Percentiles rank a stretch among this genome's conserved stretches.
Conservation (phyloP, 2,888 invertebrate species). For the Drosophila aldrichi region DNA sequence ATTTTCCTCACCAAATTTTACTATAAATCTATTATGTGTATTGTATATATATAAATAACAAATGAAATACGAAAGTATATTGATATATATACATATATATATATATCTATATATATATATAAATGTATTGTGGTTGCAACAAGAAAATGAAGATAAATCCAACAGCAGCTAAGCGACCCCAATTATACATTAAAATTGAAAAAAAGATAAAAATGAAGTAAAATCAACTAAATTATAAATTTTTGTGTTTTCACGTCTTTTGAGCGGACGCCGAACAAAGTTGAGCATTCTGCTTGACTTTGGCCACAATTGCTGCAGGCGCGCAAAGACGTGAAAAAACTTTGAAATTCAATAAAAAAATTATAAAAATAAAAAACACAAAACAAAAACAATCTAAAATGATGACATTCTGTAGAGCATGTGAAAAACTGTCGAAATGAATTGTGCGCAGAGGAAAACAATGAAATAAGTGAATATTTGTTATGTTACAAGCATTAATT, state of each 20-base stretch:
- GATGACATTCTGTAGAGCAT: constrained; percentile 40
- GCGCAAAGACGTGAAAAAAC: constrained; percentile 32
- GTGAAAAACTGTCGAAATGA: constrained; percentile 52
- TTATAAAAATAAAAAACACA: constrained; percentile 9
- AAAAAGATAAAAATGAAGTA: constrained; percentile 35
- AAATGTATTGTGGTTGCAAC: constrained; percentile 45
- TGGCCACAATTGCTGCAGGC: constrained; percentile 18
- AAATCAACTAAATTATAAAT: constrained; percentile 46
- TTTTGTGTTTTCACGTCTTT: constrained; percentile 66
- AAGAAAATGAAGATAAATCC: constrained; percentile 31
- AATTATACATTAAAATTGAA: constrained; percentile 39
- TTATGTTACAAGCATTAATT: constrained; percentile 83
- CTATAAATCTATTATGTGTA: constrained; percentile 80
- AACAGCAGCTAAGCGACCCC: constrained; percentile 43
- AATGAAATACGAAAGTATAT: constrained; percentile 60
- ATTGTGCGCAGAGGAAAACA: constrained; percentile 59
- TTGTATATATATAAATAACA: constrained; percentile 67
- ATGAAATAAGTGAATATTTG: constrained; percentile 74
- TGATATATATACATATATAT: constrained; percentile 72
- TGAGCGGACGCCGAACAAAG: constrained; percentile 41
- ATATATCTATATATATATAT: constrained; percentile 64
- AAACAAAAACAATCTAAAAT: constrained; percentile 20
- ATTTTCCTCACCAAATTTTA: constrained; percentile 81
- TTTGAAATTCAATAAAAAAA: constrained; percentile 22
- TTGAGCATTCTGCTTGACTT: constrained; percentile 34